phyloP scores from a whole-genome alignment of 2,888 invertebrate genomes.

The Phengaris arion region DNA sequence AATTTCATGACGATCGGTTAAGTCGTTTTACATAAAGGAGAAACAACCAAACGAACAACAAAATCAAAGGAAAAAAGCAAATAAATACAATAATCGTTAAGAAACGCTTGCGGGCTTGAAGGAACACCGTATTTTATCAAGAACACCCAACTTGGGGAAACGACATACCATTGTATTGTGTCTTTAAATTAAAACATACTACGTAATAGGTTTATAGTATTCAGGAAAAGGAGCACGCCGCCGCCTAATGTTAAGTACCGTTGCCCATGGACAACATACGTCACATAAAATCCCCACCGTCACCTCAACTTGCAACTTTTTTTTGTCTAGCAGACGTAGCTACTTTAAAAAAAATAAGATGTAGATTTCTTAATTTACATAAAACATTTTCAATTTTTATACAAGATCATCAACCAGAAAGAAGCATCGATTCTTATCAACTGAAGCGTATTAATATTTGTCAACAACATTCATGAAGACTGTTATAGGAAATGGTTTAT shows the following conservation, averaged over 20 bases:
- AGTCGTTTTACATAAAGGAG: too few relatives aligned
- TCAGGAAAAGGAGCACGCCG: too few relatives aligned
- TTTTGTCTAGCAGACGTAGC: too few relatives aligned
- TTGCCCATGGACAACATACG: too few relatives aligned
- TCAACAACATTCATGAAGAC: not conserved
- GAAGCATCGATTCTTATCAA: not conserved
- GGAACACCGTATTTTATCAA: not conserved
- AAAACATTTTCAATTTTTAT: not conserved
- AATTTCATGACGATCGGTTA: too few relatives aligned
- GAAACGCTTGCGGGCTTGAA: not conserved
- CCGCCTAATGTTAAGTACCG: too few relatives aligned
- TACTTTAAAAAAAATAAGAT: too few relatives aligned
- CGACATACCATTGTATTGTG: not conserved
- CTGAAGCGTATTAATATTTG: not conserved
- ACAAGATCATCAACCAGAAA: not conserved
- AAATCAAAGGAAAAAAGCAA: not conserved
- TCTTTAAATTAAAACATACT: too few relatives aligned
- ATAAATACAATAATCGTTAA: constrained; percentile 1
- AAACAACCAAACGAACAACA: too few relatives aligned
- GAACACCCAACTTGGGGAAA: not conserved
- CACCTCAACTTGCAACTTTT: too few relatives aligned
- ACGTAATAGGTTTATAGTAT: too few relatives aligned
- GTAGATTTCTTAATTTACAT: not conserved
- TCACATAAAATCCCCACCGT: too few relatives aligned
- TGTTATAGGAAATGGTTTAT: not conserved